phyloP scores from a whole-genome alignment of 2,797 vertebrate genomes.

The Triplophysa yarkandensis region DNA sequence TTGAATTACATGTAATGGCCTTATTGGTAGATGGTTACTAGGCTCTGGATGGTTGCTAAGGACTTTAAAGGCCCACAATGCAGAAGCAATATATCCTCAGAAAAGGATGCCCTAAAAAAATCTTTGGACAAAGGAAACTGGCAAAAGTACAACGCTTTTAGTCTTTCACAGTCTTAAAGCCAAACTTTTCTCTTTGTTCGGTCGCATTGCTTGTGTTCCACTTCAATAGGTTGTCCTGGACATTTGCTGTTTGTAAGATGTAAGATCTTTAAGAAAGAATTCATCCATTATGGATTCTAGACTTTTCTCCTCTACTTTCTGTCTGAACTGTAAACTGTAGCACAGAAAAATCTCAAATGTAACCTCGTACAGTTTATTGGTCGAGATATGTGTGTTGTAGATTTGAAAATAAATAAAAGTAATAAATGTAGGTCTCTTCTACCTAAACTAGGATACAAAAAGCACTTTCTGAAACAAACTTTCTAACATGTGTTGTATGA shows the following conservation, averaged over 20 bases:
- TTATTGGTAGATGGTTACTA: background rate
- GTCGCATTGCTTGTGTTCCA: slow-evolving; percentile 27
- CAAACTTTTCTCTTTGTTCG: slow-evolving; percentile 33
- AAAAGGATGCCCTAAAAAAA: slow-evolving; percentile 40
- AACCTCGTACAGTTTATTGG: no score
- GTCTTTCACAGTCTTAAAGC: slow-evolving; percentile 5
- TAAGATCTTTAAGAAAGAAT: slow-evolving; percentile 15
- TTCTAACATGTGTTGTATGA: no score
- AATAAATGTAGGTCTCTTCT: no score
- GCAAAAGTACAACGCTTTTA: slow-evolving; percentile 12
- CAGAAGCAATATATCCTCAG: slow-evolving; percentile 4
- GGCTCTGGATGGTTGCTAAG: background rate
- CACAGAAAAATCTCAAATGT: background rate
- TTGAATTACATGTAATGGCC: background rate
- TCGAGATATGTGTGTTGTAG: no score
- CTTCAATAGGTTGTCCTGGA: slow-evolving; percentile 22
- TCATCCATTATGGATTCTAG: slow-evolving; percentile 33
- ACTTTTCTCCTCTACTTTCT: background rate
- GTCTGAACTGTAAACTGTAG: background rate
- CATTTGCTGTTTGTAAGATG: slow-evolving; percentile 3
- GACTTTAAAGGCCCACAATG: background rate
- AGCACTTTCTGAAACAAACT: no score
- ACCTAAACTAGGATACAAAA: no score
- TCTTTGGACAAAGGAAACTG: slow-evolving; percentile 24
- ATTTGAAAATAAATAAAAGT: no score